These are phyloP conservation scores for Ceyx cyanopectus DNA, from an alignment of 2,113 vertebrate species.

Conservation along the genomic window DNA sequence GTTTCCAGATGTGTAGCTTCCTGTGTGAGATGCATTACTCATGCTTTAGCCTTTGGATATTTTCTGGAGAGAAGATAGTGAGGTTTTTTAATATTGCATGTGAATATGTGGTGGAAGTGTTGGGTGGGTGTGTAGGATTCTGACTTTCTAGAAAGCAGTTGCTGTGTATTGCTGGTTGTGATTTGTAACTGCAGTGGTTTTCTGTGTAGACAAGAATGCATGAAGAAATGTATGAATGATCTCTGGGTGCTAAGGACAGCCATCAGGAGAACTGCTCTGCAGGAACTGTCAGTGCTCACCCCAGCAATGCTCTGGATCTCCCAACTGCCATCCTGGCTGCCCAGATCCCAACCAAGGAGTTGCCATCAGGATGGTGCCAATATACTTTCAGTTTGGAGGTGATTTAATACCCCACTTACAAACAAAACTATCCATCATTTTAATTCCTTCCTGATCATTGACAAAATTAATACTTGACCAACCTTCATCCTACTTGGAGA, in stretches of 20 bases:
- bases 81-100: background rate
- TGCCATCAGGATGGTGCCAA: no score
- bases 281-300: no score
- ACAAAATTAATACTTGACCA: no score
- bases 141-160: background rate
- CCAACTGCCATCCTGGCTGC: no score
- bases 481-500: no score
- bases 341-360: no score
- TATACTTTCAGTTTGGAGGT: no score
- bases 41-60: background rate
- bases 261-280: no score
- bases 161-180: background rate
- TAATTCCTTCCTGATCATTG: no score
- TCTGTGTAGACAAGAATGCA: background rate
- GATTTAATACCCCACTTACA: no score
- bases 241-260: background rate
- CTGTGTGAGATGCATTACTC: background rate
- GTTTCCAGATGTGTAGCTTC: background rate
- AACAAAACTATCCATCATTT: no score
- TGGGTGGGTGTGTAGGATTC: background rate
- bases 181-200: background rate
- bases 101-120: background rate
- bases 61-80: background rate
- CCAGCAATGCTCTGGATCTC: no score
- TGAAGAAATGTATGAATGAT: background rate